Evolutionary conservation across 2,113 vertebrate genomes (phyloP).

Genomic region (Cheirogaleus medius): DNA sequence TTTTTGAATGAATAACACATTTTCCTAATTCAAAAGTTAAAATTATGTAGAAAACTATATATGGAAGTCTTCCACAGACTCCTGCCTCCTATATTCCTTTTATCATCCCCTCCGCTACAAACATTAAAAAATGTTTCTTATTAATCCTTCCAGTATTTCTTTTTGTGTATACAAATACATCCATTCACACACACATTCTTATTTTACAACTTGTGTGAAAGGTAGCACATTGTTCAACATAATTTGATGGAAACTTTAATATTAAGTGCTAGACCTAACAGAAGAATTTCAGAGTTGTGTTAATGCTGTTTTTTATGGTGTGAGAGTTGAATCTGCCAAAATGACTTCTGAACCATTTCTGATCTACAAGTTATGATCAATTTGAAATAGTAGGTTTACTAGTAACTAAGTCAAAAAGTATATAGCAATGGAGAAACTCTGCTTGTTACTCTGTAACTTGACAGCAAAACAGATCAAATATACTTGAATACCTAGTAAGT

Average conservation of each 20-base stretch:
- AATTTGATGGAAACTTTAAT: background rate
- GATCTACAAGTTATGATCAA: background rate
- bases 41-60: background rate
- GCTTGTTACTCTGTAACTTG: constrained; percentile 33
- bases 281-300: background rate
- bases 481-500: background rate
- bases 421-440: background rate
- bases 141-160: background rate
- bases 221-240: background rate
- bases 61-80: background rate
- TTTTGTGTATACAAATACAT: background rate
- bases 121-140: background rate
- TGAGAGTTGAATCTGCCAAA: constrained; percentile 6
- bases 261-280: background rate
- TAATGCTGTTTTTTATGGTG: background rate
- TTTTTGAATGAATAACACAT: background rate
- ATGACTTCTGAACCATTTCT: background rate
- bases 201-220: background rate
- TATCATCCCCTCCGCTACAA: background rate
- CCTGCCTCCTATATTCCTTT: background rate
- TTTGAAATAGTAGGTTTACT: background rate
- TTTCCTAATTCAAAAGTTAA: constrained; percentile 26
- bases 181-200: background rate
- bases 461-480: constrained; percentile 9
- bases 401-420: background rate